Base-by-base conservation (phyloP, 2,113 vertebrate species). In the Egretta garzetta region DNA sequence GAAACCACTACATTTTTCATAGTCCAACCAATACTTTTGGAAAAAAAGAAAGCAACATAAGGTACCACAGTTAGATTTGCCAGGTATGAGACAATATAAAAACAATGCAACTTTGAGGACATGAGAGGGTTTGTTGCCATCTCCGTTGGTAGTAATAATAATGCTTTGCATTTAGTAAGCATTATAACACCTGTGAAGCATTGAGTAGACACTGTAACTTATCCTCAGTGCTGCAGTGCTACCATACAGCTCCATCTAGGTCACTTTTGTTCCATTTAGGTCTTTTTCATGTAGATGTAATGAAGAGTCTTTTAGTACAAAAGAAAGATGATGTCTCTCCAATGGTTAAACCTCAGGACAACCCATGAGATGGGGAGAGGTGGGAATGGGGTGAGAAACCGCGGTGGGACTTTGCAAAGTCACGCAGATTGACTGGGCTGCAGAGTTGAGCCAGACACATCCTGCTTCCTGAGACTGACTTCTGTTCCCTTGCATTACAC, bases 1-100 rank as follows among this genome's bases (percentile, higher is more conserved):
- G 79, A 96, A 96, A 96, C 93, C 96, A 88, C 90, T 13, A 49
- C 62, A 83, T 94, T 95, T 88, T 94, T 86, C 92, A 86, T 4
- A 70, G 37, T 76, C 79, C 92, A 83, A 66, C 67, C 85, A 86
- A 80, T 60, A 37, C 53, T 70, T 73, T 4, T 0, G 12, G 56
- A 20, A 33, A 86, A 85, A 83, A 64, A 24, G 12, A 33, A 77
- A 90, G 87, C 22, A 86, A 49, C 26, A 14, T 62, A 88, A 90
- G 74, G 92, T 83, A 82, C 66, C 74, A 77, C 67, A 73, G 67
- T 33, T 59, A 17, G 71, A 60, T 80, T 75, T 82, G 87, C 87
- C 95, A 92, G 93, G 86, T 93, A 91, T 94, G 91, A 96, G 93
- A 93, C 83, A 84, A 93, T 55, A 53, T 0, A 6, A 83, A 94